Conservation (phyloP, 2,888 invertebrate genomes). For the Abrostola tripartita region DNA sequence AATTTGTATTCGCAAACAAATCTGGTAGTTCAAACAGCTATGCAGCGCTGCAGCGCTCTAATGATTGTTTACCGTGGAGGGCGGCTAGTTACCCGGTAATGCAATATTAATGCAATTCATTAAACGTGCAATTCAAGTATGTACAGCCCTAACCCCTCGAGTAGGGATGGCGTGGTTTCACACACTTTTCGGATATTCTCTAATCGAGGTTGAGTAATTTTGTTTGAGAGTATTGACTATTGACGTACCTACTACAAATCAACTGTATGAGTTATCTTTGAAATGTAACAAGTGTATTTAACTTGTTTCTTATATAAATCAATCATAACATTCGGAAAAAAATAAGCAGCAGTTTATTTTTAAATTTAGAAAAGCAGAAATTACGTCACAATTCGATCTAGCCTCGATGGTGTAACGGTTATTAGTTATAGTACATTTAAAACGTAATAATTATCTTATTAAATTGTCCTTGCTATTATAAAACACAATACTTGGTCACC, state of each 20-base stretch:
- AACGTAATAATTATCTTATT: neutral
- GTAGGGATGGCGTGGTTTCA: conserved; percentile 26
- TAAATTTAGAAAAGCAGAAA: no score
- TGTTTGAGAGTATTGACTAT: neutral
- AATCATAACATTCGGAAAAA: no score
- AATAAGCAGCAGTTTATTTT: no score
- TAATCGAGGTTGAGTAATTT: conserved; percentile 4
- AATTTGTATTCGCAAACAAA: conserved; percentile 88
- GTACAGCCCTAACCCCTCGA: conserved; percentile 61
- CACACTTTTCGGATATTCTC: conserved; percentile 33
- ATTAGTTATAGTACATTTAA: neutral
- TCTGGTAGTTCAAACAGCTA: conserved; percentile 77
- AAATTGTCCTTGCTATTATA: conserved; percentile 2
- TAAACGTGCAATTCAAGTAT: conserved; percentile 84
- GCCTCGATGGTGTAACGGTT: no score
- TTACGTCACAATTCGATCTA: no score
- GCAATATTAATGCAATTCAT: conserved; percentile 89
- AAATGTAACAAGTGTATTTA: no score
- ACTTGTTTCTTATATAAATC: no score
- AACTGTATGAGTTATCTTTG: no score
- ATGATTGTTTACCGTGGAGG: conserved; percentile 85
- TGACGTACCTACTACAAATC: no score
- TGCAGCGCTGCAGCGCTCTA: conserved; percentile 69
- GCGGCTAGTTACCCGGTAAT: conserved; percentile 85
- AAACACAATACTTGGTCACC: conserved; percentile 34